These are phyloP conservation scores for Ladona fulva DNA, from an alignment of 1,140 invertebrate species.

Conservation along the genomic window DNA sequence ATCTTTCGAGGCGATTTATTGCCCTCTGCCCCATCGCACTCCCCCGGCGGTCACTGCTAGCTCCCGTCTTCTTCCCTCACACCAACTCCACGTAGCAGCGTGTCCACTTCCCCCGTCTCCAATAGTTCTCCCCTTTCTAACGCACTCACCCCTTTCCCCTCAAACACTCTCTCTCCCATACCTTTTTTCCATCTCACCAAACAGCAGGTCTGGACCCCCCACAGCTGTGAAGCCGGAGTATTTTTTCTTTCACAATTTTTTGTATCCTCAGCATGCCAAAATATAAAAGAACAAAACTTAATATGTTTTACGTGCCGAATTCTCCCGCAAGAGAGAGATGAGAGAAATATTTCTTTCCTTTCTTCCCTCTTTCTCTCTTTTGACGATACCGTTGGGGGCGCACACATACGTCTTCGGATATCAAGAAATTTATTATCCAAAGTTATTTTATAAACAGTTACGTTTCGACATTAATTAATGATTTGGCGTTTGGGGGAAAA, in stretches of 20 bases:
- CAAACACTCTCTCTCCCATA: background rate
- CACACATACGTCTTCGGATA: background rate
- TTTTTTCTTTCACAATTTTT: background rate
- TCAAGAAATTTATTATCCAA: background rate
- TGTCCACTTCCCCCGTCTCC: too few species aligned
- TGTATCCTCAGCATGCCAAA: background rate
- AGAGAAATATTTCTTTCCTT: slow-evolving; percentile 6
- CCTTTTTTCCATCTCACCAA: background rate
- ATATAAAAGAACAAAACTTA: slow-evolving; percentile 9
- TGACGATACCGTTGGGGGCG: background rate
- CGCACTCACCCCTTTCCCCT: background rate
- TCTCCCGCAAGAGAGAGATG: background rate
- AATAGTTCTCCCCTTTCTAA: too few species aligned
- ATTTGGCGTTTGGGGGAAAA: background rate
- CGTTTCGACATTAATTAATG: background rate
- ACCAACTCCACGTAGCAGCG: background rate
- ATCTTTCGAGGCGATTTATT: background rate
- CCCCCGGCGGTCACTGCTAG: background rate
- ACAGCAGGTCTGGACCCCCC: background rate
- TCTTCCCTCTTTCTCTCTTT: background rate
- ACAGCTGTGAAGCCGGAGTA: background rate
- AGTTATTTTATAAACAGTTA: background rate
- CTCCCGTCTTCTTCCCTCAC: background rate
- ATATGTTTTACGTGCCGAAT: slow-evolving; percentile 6
- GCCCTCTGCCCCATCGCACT: background rate